Percentiles rank a stretch among this genome's conserved stretches.
phyloP scores from a whole-genome alignment of 2,113 vertebrate species.

The Excalfactoria chinensis region DNA sequence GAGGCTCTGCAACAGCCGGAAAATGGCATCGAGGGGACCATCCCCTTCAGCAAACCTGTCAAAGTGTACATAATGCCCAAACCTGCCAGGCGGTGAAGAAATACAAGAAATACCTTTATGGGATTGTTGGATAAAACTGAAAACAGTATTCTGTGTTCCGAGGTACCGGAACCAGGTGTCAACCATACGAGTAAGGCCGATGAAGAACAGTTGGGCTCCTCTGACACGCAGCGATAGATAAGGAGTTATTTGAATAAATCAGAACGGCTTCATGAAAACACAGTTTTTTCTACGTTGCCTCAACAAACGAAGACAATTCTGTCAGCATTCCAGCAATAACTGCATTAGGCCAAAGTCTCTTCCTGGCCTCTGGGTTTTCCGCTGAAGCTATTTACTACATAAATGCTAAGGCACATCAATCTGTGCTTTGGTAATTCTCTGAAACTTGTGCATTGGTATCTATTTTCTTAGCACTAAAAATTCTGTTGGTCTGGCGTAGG shows the following conservation, averaged over 20 bases:
- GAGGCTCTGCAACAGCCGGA: slow-evolving; percentile 81
- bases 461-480: neutral
- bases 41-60: slow-evolving; percentile 92
- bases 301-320: neutral
- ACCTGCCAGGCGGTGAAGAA: slow-evolving; percentile 85
- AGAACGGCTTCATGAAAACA: neutral
- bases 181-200: neutral
- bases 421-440: neutral
- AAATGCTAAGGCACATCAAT: neutral
- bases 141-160: neutral
- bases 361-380: neutral
- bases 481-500: neutral
- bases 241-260: neutral
- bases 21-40: slow-evolving; percentile 89
- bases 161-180: neutral
- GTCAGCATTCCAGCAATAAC: neutral
- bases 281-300: neutral
- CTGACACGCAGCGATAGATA: neutral
- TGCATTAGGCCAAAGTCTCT: neutral
- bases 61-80: slow-evolving; percentile 98
- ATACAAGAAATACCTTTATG: neutral
- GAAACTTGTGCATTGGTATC: neutral
- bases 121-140: neutral
- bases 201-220: neutral
- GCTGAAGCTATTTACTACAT: neutral